These are phyloP conservation scores for Drosophila mimetica DNA, from an alignment of 2,888 invertebrate genomes.

Conservation along the genomic window DNA sequence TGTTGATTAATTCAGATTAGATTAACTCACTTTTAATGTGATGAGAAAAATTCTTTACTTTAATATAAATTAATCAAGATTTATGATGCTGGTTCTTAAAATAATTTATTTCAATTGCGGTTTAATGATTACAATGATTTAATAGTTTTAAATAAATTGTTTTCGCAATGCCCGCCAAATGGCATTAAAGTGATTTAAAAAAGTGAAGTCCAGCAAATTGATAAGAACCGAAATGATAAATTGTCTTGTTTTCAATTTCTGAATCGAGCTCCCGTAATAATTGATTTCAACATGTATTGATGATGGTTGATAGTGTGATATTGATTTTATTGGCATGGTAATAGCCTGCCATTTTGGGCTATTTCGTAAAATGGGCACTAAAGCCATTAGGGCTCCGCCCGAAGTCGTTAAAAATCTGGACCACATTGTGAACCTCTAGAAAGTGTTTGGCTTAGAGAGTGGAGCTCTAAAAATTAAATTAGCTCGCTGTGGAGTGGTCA, in stretches of 20 bases:
- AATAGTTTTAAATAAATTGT: not conserved
- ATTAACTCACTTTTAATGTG: not conserved
- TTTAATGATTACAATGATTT: not conserved
- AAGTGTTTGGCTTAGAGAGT: no score
- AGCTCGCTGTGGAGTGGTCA: constrained; percentile 18
- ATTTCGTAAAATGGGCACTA: constrained; percentile 4
- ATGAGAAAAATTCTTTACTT: no score
- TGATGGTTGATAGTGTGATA: not conserved
- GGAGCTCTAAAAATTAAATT: constrained; percentile 18
- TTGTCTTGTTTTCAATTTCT: constrained; percentile 8
- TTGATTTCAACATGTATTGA: constrained; percentile 5
- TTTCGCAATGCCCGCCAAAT: not conserved
- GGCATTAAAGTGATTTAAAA: not conserved
- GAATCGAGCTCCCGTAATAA: constrained; percentile 1
- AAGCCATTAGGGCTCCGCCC: not conserved
- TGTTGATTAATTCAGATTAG: not conserved
- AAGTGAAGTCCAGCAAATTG: not conserved
- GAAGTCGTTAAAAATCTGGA: constrained; percentile 1
- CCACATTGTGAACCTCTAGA: constrained; percentile 1
- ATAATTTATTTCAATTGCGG: not conserved
- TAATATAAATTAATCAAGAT: no score
- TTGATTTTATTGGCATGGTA: constrained; percentile 2
- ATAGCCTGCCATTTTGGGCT: not conserved
- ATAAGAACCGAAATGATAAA: constrained; percentile 9
- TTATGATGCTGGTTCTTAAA: no score